Base-by-base conservation (phyloP, 2,888 invertebrate genomes). In the Cantharis flavilabris region DNA sequence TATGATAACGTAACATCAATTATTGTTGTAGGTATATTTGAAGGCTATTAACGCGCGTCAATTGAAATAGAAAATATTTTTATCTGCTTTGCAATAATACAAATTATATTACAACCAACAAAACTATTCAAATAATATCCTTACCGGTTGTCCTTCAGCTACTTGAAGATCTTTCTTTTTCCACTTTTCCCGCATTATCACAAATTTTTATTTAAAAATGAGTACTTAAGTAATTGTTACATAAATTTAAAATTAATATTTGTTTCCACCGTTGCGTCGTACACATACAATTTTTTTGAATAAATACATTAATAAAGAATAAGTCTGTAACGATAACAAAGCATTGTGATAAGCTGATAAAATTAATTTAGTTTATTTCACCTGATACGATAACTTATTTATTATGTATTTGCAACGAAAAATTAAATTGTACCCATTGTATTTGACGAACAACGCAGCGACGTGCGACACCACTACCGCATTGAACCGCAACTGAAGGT, bases 121-220 rank as follows among this genome's bases (percentile, higher is more conserved):
- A 63, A 67, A 64, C 11, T 10, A 73, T 70, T 62, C 62, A 62
- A 73, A 20, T 70, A 70, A 23, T 49, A 69, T 70, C 63, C 80
- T 80, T 72, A 80, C 80, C 71, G 78, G 77, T 76, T 76, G 75
- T 30, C 80, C 79, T 77, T 79, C 79, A 9, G 26, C 18, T 49
- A 28, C 76, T 75, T 23, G 74, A 26, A 70, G 70, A 26, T 80
- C 79, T 30, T 80, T 73, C 69, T 80, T 80, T 67, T 80, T 79
- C 80, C 80, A 80, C 71, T 76, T 80, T 71, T 79, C 80, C n/a
- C 77, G 77, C 80, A 80, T 80, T 74, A 67, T 75, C 76, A 69
- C 73, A 64, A 14, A 18, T 28, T 63, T 65, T 26, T 30, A 5
- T 23, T 26, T 14, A 20, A 33, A 73, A 67, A 20, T 23, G 1